phyloP scores from a whole-genome alignment of 2,797 vertebrate genomes.

The Poecilia wingei region DNA sequence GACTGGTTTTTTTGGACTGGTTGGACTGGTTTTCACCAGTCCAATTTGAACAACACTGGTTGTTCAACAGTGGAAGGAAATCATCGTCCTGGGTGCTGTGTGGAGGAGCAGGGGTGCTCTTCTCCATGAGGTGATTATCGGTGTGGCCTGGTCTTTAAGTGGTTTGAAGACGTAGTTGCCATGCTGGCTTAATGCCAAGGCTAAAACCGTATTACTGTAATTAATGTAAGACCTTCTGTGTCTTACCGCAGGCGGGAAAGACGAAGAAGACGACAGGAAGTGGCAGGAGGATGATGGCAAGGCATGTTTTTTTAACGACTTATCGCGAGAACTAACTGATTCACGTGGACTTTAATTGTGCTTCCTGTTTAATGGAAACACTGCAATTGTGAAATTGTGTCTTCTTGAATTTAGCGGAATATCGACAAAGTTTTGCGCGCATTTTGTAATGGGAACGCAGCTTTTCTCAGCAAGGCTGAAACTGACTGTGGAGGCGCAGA shows the following conservation, averaged over 20 bases:
- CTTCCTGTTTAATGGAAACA: too few species aligned
- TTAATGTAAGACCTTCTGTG: not conserved
- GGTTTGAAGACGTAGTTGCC: not conserved
- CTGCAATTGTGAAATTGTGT: too few species aligned
- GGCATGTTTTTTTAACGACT: too few species aligned
- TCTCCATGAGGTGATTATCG: not conserved
- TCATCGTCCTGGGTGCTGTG: not conserved
- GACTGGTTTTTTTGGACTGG: not conserved
- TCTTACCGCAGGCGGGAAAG: not conserved
- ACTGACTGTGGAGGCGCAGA: not conserved
- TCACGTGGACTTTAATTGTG: too few species aligned
- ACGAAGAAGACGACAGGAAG: too few species aligned
- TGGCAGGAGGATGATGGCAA: too few species aligned
- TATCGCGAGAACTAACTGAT: too few species aligned
- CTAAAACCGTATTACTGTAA: not conserved
- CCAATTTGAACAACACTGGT: too few species aligned
- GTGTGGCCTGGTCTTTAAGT: not conserved
- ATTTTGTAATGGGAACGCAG: not conserved
- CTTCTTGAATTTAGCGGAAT: too few species aligned
- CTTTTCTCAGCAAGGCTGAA: not conserved
- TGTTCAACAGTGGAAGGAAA: not conserved
- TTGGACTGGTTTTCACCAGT: too few species aligned
- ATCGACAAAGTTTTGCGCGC: not conserved
- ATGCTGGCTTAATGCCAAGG: not conserved
- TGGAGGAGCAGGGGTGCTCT: not conserved